Base-by-base conservation (phyloP, 2,888 invertebrate genomes). In the Thalpophila matura region DNA sequence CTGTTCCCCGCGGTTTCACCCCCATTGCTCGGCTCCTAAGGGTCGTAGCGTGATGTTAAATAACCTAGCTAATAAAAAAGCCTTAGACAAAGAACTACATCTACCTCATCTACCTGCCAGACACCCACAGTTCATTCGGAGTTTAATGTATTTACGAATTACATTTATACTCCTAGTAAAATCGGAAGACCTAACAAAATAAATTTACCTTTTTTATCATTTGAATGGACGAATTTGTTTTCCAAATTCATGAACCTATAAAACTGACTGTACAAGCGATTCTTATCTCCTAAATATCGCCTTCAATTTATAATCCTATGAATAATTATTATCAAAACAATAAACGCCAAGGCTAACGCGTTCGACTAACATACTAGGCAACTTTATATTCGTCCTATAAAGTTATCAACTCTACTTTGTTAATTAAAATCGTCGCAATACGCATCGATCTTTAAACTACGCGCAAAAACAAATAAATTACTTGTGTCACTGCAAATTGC, bases 281-380 rank as follows among this genome's bases (percentile, higher is more conserved):
- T 47, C 54, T 58, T 68, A 72, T 68, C 72, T 55, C 42, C 33
- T 4, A 58, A 54, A 57, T 45, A 62, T 57, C 31, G 14, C 35
- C 24, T 51, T 70, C 24, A 35, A 38, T 26, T 56, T 22, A 70
- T 56, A 56, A 61, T 56, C 43, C 38, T 43, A 35, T 47, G 29
- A 55, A 60, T 65, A 55, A 58, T 70, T 38, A 56, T 60, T 47
- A 73, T 67, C 58, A 71, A 59, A 62, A 71, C 58, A 73, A 56
- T 70, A 66, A 72, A 73, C 43, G 12, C 27, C 72, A 72, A 72
- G 74, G 57, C 40, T 54, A 61, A 57, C 56, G 0, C n/a, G 49
- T 71, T 24, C 9, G 3, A 35, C 29, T 56, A 53, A 43, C 24
- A 29, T 43, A 49, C 24, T 45, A 50, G 51, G 61, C 66, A 60